Percentiles rank a stretch among this genome's conserved stretches.
phyloP scores from a whole-genome alignment of 2,797 vertebrate species.

The Esox lucius region DNA sequence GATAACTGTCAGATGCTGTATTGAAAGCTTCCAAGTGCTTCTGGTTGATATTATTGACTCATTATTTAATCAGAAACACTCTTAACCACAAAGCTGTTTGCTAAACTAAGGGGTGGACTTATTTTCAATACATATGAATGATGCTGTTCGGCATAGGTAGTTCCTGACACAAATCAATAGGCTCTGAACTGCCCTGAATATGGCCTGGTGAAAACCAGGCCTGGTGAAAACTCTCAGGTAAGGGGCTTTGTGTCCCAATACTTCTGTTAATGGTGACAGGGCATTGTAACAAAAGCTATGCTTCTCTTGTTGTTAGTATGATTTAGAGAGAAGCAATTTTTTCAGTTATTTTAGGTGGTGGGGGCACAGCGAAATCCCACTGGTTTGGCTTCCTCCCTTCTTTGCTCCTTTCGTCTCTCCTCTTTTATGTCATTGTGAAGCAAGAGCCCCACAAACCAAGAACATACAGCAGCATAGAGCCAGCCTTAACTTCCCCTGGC shows the following conservation, averaged over 20 bases:
- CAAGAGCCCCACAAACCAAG: conserved; percentile 62
- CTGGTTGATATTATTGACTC: not conserved
- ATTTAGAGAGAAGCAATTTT: conserved; percentile 36
- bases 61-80: not conserved
- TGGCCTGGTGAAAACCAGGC: not conserved
- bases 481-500: conserved; percentile 56
- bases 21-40: not conserved
- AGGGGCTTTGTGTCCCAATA: not conserved
- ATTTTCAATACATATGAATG: not conserved
- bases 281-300: conserved; percentile 37
- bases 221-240: not conserved
- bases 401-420: conserved; percentile 35
- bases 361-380: conserved; percentile 45
- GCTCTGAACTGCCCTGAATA: not conserved
- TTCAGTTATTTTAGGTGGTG: conserved; percentile 45
- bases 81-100: not conserved
- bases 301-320: conserved; percentile 52
- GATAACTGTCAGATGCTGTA: not conserved
- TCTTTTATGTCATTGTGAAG: conserved; percentile 66
- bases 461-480: conserved; percentile 38
- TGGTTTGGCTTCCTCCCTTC: conserved; percentile 56
- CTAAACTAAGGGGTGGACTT: not conserved
- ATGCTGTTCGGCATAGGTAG: not conserved
- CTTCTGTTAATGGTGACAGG: conserved; percentile 4
- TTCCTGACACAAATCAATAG: not conserved